These are phyloP conservation scores for Tamandua tetradactyla DNA, from an alignment of 2,797 vertebrate species.

Conservation along the genomic window DNA sequence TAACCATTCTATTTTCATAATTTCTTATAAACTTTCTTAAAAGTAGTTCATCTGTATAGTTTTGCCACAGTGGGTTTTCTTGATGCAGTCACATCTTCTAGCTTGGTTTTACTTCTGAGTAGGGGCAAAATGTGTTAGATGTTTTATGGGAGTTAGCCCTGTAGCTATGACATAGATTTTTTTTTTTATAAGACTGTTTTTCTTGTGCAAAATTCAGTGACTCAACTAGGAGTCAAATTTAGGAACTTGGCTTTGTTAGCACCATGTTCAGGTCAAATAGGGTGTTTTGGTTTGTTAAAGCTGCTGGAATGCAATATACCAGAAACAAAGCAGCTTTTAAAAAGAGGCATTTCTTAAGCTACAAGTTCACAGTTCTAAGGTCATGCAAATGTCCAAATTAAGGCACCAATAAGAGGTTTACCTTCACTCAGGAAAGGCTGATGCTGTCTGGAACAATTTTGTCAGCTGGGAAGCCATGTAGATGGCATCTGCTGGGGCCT, in stretches of 20 bases:
- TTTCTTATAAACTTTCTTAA: not conserved
- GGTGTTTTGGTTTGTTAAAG: too few relatives aligned
- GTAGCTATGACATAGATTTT: not conserved
- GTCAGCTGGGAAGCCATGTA: too few relatives aligned
- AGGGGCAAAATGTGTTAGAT: not conserved
- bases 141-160: not conserved
- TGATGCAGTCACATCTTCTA: not conserved
- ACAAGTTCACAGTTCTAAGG: too few relatives aligned
- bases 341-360: too few relatives aligned
- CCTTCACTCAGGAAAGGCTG: too few relatives aligned
- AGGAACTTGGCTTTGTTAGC: not conserved
- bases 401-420: too few relatives aligned
- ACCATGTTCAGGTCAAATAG: not conserved
- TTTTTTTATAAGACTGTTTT: not conserved
- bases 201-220: not conserved
- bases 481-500: too few relatives aligned
- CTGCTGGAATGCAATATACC: too few relatives aligned
- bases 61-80: not conserved
- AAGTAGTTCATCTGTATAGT: not conserved
- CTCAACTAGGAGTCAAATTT: not conserved
- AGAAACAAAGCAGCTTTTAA: too few relatives aligned
- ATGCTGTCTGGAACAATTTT: too few relatives aligned
- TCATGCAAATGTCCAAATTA: too few relatives aligned
- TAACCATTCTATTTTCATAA: too few relatives aligned
- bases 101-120: not conserved